Evolutionary conservation across 2,888 invertebrate species (phyloP), one percentile per base, ranked within the genome.

Genomic region (Drosophila imparisetae): DNA sequence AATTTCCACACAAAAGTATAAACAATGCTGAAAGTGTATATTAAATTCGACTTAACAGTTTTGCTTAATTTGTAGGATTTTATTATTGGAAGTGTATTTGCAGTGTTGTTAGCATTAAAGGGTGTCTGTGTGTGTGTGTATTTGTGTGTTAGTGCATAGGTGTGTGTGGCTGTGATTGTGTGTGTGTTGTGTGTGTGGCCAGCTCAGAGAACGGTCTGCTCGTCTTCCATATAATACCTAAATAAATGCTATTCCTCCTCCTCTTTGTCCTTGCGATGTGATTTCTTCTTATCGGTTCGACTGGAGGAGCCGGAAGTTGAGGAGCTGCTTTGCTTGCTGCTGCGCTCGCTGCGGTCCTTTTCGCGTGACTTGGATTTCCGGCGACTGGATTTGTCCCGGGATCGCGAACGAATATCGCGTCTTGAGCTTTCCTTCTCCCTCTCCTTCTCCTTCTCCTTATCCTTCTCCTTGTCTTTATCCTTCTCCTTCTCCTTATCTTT

Each of bases 251-350:
- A 96, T 93, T 96, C 95, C 55, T 95, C 95, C 45, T 96, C 96
- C 72, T 96, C 96, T 76, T 95, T 95, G 53, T 95, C 95, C 81
- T 96, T 96, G 45, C 96, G 95, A 88, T 97, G 95, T 21, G 94
- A 94, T 91, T 95, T 94, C 93, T 96, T 96, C 93, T 96, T 96
- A 60, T 95, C 94, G 72, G 94, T 93, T 50, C 91, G 87, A 72
- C 86, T 90, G 45, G 91, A 83, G 11, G 89, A 76, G 27, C 71
- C 73, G 58, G 91, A 79, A 4, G 78, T 38, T 7, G 78, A 68
- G 2, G 81, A 60, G 65, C 62, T 80, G 59, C 77, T 79, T 11
- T 77, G 73, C 67, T 90, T 92, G 67, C 84, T 90, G 45, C 83
- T 81, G 7, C 91, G 84, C 18, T 90, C 89, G 75, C 94, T 94